These are phyloP conservation scores for Perizoma affinitatum DNA, from an alignment of 2,888 invertebrate species.

Conservation along the genomic window DNA sequence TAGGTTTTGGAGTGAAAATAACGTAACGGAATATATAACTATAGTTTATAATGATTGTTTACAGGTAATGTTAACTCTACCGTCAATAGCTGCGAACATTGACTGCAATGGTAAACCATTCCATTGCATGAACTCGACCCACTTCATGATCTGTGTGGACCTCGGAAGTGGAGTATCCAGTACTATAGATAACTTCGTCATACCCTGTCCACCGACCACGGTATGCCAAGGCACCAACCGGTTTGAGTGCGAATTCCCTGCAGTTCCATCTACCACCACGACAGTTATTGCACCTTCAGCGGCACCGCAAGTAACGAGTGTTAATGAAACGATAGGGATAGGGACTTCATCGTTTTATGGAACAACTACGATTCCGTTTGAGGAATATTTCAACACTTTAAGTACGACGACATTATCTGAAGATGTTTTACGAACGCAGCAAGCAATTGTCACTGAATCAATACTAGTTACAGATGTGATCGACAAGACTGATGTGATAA, in stretches of 20 bases:
- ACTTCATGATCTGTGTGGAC: slow-evolving; percentile 80
- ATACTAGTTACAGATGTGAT: background rate
- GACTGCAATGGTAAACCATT: slow-evolving; percentile 78
- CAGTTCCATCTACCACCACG: slow-evolving; percentile 23
- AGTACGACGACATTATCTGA: slow-evolving; percentile 36
- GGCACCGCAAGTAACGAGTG: slow-evolving; percentile 26
- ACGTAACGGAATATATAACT: no score
- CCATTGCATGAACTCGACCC: slow-evolving; percentile 73
- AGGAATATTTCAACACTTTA: slow-evolving; percentile 39
- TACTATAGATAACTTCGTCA: slow-evolving; percentile 67
- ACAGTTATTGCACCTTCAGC: slow-evolving; percentile 20
- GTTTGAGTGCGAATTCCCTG: slow-evolving; percentile 70
- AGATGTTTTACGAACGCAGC: slow-evolving; percentile 13
- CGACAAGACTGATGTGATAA: slow-evolving; percentile 8
- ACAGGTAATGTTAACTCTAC: slow-evolving; percentile 57
- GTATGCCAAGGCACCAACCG: slow-evolving; percentile 60
- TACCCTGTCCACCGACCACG: slow-evolving; percentile 68
- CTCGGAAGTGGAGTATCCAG: slow-evolving; percentile 68
- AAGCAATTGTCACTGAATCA: slow-evolving; percentile 11
- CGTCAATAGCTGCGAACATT: slow-evolving; percentile 54
- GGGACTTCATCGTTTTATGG: slow-evolving; percentile 16
- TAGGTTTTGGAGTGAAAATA: no score
- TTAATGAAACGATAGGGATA: slow-evolving; percentile 10
- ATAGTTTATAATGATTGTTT: slow-evolving; percentile 33
- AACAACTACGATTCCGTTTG: slow-evolving; percentile 28